Evolutionary conservation across 2,888 invertebrate species (phyloP).

Genomic region (Chironomus riparius): DNA sequence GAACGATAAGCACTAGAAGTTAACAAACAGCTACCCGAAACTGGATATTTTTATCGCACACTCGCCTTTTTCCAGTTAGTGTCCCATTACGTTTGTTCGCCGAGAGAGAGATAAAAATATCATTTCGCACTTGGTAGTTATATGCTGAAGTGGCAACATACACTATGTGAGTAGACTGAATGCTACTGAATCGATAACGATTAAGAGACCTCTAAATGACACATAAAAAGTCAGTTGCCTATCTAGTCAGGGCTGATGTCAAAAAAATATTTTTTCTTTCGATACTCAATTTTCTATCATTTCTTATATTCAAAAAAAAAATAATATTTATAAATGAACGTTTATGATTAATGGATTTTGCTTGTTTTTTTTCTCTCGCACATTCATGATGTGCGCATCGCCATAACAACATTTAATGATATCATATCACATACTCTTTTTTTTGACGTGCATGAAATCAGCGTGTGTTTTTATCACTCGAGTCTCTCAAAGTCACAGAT

Average conservation of each 20-base stretch:
- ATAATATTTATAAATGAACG: neutral
- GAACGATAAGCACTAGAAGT: slow-evolving; percentile 11
- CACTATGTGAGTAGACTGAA: too few relatives aligned
- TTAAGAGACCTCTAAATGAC: too few relatives aligned
- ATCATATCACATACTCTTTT: neutral
- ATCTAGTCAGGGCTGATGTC: too few relatives aligned
- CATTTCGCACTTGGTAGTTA: neutral
- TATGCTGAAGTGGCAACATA: neutral
- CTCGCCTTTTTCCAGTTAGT: slow-evolving; percentile 10
- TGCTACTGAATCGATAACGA: too few relatives aligned
- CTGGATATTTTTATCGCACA: slow-evolving; percentile 19
- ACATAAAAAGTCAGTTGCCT: too few relatives aligned
- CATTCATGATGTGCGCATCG: neutral
- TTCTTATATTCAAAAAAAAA: neutral
- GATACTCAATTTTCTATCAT: too few relatives aligned
- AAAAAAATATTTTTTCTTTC: too few relatives aligned
- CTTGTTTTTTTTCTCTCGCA: neutral
- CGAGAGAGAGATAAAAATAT: neutral
- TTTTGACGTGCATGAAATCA: slow-evolving; percentile 13
- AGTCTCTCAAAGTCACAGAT: neutral
- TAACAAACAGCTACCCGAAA: slow-evolving; percentile 12
- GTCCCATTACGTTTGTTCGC: neutral
- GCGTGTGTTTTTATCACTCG: slow-evolving; percentile 16
- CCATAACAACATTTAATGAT: neutral
- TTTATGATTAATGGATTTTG: slow-evolving; percentile 21